Percentiles rank a stretch among this genome's conserved stretches.
Conservation (phyloP, 2,113 vertebrate species). For the Regulus satrapa region DNA sequence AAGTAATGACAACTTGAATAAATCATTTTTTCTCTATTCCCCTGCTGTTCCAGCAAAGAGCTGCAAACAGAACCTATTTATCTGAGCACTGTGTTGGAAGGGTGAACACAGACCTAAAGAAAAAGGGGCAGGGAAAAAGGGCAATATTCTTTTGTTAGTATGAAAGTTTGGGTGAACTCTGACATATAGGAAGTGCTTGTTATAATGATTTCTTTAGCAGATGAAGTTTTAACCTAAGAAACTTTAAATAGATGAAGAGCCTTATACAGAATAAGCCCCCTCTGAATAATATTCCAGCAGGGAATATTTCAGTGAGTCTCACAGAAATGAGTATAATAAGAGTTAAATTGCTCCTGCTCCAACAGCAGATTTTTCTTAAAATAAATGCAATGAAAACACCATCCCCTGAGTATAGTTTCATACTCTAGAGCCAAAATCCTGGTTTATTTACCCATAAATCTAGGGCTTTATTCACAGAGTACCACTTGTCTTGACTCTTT, state of each 20-base stretch:
- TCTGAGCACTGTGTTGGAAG: background rate
- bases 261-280: background rate
- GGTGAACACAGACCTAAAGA: background rate
- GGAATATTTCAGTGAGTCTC: background rate
- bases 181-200: background rate
- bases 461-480: background rate
- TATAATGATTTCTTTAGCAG: background rate
- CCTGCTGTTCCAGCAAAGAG: background rate
- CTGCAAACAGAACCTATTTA: background rate
- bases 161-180: background rate
- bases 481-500: background rate
- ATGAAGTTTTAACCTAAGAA: background rate
- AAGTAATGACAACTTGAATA: background rate
- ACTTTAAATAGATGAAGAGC: background rate
- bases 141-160: background rate
- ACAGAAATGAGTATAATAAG: background rate
- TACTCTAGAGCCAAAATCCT: background rate
- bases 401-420: background rate
- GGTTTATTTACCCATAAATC: conserved; percentile 39
- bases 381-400: conserved; percentile 13
- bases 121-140: background rate
- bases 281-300: background rate
- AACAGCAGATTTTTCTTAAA: conserved; percentile 36
- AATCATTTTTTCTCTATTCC: background rate
- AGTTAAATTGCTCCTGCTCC: conserved; percentile 35